Evolutionary conservation across 2,888 invertebrate genomes (phyloP), one percentile per base, ranked within the genome.

Genomic region (Quadriops clusia): DNA sequence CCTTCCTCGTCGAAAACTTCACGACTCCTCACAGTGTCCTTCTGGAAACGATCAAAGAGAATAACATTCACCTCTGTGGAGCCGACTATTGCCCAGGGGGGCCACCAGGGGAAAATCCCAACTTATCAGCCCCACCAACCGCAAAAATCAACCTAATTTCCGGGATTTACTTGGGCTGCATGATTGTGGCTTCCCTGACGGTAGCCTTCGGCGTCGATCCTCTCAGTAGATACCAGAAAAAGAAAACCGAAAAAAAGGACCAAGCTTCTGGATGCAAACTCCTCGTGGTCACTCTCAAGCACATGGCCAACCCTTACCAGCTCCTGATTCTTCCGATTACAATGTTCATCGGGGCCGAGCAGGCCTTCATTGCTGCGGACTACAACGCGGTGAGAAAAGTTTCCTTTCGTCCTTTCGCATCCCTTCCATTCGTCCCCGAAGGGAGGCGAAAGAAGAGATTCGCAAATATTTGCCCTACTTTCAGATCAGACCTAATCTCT

Each of bases 321-420:
- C 60, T 90, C 38, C 64, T 94, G 17, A 68, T 94, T 42, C 64
- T 93, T 32, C 93, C 93, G 0, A 77, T 94, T 22, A 93, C 90
- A 1, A 78, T 91, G 46, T 94, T 91, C 61, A 89, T 90, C 41
- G 93, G 94, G 0, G 75, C 91, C 14, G 91, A 93, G 51, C 91
- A 93, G 59, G 91, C 90, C 0, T 93, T 90, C 54, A 71, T 90
- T 50, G 81, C 83, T 0, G 90, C 89, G 17, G 83, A 83, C 53
- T 84, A 74, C 42, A 84, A 78, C 4, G 77, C 80, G 42, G 83
- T 81, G 59, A 64, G 68, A n/a, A n/a, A n/a, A n/a, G n/a, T n/a
- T n/a, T n/a, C n/a, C n/a, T n/a, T n/a, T n/a, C n/a, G n/a, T n/a
- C n/a, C n/a, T n/a, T n/a, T n/a, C n/a, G n/a, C n/a, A n/a, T n/a